Base-by-base conservation (phyloP, 64 coral and sea anemone species). In the Porites australiensis region DNA sequence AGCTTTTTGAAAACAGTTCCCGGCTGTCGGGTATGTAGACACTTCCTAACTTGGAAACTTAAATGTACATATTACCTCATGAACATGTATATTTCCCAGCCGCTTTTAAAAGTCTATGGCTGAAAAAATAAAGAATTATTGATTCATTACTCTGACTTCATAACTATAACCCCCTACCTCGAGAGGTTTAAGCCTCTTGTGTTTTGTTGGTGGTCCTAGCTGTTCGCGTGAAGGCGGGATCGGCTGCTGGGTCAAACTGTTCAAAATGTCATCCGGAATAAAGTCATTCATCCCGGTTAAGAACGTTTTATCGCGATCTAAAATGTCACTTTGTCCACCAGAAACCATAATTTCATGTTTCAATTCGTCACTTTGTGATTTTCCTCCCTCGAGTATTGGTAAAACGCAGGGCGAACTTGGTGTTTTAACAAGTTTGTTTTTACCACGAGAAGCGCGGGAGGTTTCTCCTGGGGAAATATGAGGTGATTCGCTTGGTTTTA, bases 261-360 rank as follows among this genome's bases (percentile, higher is more conserved):
- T 94, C 47, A 99, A 99, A 80, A 99, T 99, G 78, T 99, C 98
- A 4, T 94, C 68, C 9, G 98, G 98, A 77, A 99, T 99, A 70
- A 99, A 99, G 54, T 99, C 98, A 82, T 91, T 96, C 72, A 82
- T 89, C 20, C 86, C 87, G 44, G 95, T 97, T 51, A 97, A 74
- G 19, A 97, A 97, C 13, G 92, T 97, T 60, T 86, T 87, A 62
- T 97, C 92, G 58, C 77, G 76, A 19, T 87, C 88, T 18, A 87
- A 87, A 44, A 76, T 27, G 15, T 87, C 80, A 1, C 53, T 67
- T 76, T 66, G 49, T 10, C 54, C 74, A 15, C 64, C 59, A 62
- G 58, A 79, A 83, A 53, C 78, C 10, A 63, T 62, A 4, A 27
- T 21, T 22, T 72, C 87, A 14, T 27, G 54, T 65, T 48, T 16